Base-by-base conservation (phyloP, 2,888 invertebrate genomes). In the Drosophila birchii region DNA sequence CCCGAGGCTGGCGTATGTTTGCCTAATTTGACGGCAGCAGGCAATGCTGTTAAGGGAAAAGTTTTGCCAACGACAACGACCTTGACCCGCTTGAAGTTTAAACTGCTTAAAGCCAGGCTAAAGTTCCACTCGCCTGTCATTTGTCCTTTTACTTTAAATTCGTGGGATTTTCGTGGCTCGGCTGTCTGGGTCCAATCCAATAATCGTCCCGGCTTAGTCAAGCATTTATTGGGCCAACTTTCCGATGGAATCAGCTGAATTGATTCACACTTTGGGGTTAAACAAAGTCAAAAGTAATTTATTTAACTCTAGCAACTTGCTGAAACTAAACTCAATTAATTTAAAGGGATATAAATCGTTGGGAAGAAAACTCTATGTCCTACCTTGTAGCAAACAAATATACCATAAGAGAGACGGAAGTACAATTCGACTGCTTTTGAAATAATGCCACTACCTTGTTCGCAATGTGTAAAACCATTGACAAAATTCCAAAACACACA, bases 81-180 rank as follows among this genome's bases (percentile, higher is more conserved):
- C 81, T 81, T 86, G 81, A 80, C 81, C 87, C 69, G 57, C 36
- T 38, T n/a, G 34, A 67, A 61, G 70, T 72, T 72, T 32, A 11
- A 47, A 71, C 36, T 53, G 44, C 23, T 53, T 32, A 18, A 45
- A 39, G 34, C 44, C 23, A 32, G 23, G 55, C 23, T 36, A 12
- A 41, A 54, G 29, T 38, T 53, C n/a, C 23, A 18, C 20, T 47
- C 47, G 12, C 16, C 47, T 39, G 55, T 34, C 12, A 23, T 20
- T 55, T 47, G 44, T 23, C 45, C 62, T 38, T 41, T 41, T 9
- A 14, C 20, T 20, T 61, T 16, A 26, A 41, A 36, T 59, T 60
- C 36, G 43, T 29, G 43, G 60, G 43, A 44, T 61, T 61, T 44
- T 59, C 34, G n/a, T 47, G 26, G 66, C 18, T 64, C 39, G 45